Conservation (phyloP, 2,888 invertebrate species). For the Elegia similella region DNA sequence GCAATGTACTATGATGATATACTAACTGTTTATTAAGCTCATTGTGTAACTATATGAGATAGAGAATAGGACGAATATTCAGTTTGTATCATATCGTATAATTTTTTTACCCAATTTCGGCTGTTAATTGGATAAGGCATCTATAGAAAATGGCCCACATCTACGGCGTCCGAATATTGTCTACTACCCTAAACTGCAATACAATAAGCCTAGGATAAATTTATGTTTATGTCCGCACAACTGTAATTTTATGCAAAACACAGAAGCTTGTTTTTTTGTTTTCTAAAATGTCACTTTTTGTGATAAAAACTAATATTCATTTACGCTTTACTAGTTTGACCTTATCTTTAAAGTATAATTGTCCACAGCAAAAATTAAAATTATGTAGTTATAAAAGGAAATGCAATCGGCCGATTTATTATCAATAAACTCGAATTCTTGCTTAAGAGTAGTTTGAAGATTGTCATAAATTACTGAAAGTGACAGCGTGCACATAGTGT, state of each 20-base stretch:
- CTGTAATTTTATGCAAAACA: neutral
- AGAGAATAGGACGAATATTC: too few relatives aligned
- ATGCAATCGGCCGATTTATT: too few relatives aligned
- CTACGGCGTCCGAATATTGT: neutral
- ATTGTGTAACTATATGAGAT: too few relatives aligned
- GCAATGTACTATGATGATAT: too few relatives aligned
- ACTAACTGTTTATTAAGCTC: too few relatives aligned
- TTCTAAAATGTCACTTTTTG: neutral
- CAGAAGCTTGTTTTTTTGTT: constrained; percentile 8
- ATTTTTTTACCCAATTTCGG: too few relatives aligned
- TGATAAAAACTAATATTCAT: neutral
- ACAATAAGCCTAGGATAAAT: neutral
- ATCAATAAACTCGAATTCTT: too few relatives aligned
- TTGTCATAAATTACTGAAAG: neutral
- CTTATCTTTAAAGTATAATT: neutral
- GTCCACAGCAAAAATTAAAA: neutral
- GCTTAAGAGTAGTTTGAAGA: neutral
- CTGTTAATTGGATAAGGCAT: too few relatives aligned
- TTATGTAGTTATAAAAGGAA: too few relatives aligned
- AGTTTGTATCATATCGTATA: too few relatives aligned
- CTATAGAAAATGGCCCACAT: neutral
- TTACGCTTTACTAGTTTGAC: neutral
- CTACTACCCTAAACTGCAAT: neutral
- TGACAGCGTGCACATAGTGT: neutral
- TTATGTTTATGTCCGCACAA: neutral